phyloP scores from a whole-genome alignment of 2,888 invertebrate genomes.

The Lithophane semibrunnea region DNA sequence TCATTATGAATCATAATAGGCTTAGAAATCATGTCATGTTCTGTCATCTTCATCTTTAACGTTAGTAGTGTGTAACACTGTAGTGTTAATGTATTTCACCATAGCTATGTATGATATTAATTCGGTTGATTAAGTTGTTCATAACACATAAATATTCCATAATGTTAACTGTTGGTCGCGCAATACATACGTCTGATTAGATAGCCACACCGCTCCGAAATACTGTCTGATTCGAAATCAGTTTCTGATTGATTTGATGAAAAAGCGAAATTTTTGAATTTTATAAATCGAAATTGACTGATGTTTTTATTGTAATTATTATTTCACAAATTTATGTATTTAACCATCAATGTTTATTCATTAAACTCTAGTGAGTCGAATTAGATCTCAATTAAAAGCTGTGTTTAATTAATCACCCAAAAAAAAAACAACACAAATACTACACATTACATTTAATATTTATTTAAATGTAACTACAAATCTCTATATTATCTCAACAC shows the following conservation, averaged over 20 bases:
- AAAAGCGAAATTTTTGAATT: neutral
- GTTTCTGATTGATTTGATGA: neutral
- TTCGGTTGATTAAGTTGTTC: neutral
- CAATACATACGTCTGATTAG: neutral
- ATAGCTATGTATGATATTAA: slow-evolving; percentile 1
- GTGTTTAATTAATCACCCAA: slow-evolving; percentile 44
- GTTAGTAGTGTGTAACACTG: slow-evolving; percentile 24
- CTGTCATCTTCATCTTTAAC: neutral
- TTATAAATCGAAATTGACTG: neutral
- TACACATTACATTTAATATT: slow-evolving; percentile 18
- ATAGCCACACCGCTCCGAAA: no score
- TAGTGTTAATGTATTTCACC: slow-evolving; percentile 17
- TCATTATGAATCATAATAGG: slow-evolving; percentile 23
- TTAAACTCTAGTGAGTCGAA: slow-evolving; percentile 44
- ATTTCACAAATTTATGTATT: slow-evolving; percentile 8
- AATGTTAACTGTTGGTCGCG: neutral
- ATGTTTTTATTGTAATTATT: slow-evolving; percentile 4
- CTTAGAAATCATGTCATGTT: slow-evolving; percentile 31
- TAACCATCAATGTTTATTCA: slow-evolving; percentile 1
- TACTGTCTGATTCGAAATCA: neutral
- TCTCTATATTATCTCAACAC: neutral
- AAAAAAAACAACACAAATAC: slow-evolving; percentile 6
- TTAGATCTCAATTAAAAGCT: slow-evolving; percentile 60
- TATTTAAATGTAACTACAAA: slow-evolving; percentile 16
- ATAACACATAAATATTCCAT: neutral